A percentile compares a stretch with the other conserved stretches of the same genome.
Conservation (phyloP, 2,797 vertebrate species). For the Psittacula derbiana region DNA sequence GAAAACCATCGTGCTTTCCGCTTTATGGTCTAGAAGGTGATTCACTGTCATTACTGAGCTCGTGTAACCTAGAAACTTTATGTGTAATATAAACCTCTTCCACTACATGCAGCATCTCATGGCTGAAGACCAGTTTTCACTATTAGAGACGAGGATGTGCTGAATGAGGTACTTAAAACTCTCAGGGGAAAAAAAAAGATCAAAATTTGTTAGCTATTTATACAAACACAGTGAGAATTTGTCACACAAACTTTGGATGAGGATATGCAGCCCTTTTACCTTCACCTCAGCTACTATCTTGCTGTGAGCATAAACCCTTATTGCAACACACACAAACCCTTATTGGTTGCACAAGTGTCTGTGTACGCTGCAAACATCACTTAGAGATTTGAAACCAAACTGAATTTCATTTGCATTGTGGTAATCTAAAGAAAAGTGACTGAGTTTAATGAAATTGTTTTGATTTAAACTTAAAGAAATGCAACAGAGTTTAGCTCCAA, state of each 20-base stretch:
- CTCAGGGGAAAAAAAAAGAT: not conserved
- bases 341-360: not conserved
- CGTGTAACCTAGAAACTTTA: not conserved
- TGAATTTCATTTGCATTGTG: not conserved
- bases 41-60: not conserved
- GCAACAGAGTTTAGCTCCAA: not conserved
- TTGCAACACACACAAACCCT: not conserved
- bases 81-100: not conserved
- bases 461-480: not conserved
- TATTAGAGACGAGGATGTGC: not conserved
- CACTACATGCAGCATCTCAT: not conserved
- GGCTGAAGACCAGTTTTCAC: not conserved
- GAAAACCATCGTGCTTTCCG: not conserved
- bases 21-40: not conserved
- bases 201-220: not conserved
- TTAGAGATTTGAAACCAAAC: not conserved
- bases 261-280: not conserved
- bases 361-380: not conserved
- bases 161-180: not conserved
- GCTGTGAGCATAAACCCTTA: not conserved
- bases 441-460: not conserved
- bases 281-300: not conserved
- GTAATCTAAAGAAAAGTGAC: not conserved
- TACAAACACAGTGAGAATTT: not conserved
- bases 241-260: not conserved